Conservation (phyloP, 2,113 vertebrate genomes). For the Glaucidium brasilianum region DNA sequence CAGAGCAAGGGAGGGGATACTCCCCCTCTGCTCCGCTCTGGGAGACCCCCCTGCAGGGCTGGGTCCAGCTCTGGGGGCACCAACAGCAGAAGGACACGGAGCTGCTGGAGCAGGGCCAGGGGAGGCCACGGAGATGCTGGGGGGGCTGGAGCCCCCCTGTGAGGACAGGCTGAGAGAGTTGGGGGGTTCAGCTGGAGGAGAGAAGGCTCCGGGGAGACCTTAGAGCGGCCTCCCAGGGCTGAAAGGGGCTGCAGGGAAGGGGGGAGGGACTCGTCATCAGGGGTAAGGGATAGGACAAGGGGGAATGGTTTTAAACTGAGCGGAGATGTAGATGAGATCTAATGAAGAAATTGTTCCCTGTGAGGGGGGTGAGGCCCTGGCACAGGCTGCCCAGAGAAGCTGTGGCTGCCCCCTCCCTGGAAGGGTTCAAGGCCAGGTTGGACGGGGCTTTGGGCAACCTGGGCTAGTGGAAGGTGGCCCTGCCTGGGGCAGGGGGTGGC, state of each 20-base stretch:
- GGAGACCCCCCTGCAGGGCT: not conserved
- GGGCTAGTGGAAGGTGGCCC: rapidly evolving
- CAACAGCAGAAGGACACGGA: not conserved
- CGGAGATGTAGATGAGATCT: rapidly evolving
- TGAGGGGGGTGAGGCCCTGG: rapidly evolving
- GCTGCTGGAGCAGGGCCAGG: not conserved
- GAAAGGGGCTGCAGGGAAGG: not conserved
- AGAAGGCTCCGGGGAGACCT: not conserved
- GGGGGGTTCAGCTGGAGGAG: not conserved
- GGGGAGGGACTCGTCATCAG: too few relatives aligned
- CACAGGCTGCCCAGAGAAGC: not conserved
- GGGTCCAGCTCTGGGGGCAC: not conserved
- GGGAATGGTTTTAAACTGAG: not conserved
- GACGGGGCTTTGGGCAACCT: rapidly evolving
- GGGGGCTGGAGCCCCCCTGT: not conserved
- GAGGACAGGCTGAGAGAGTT: not conserved
- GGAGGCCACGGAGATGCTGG: not conserved
- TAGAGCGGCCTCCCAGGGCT: not conserved
- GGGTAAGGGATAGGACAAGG: not conserved
- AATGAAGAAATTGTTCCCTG: rapidly evolving
- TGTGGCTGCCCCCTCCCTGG: not conserved
- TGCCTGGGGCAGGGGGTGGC: rapidly evolving
- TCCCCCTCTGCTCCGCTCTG: not conserved
- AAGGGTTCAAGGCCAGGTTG: rapidly evolving
- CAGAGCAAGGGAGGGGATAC: not conserved